A percentile compares a stretch with the other conserved stretches of the same genome.
These are phyloP conservation scores for Apodemus speciosus DNA, from an alignment of 2,113 vertebrate species.

Conservation along the genomic window DNA sequence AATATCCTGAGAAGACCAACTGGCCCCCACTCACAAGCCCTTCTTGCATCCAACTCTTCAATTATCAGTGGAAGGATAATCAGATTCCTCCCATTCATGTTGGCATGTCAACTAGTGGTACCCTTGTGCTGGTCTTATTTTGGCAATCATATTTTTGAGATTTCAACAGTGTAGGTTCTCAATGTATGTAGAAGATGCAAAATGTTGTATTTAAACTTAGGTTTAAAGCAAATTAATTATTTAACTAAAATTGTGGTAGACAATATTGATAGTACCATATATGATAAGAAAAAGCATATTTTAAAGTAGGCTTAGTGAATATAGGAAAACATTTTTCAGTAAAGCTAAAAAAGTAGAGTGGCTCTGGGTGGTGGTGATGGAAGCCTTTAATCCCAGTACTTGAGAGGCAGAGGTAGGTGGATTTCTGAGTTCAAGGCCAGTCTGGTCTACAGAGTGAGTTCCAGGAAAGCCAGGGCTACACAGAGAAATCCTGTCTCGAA, in stretches of 20 bases:
- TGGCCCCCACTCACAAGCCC: background rate
- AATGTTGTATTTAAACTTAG: background rate
- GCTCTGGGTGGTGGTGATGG: too few species aligned
- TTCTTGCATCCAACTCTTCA: background rate
- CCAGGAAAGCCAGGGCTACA: too few species aligned
- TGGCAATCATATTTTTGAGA: background rate
- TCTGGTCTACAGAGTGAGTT: too few species aligned
- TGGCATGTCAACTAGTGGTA: background rate
- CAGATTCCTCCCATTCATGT: background rate
- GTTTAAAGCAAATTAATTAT: background rate
- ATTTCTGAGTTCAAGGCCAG: too few species aligned
- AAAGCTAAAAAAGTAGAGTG: background rate
- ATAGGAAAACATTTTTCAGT: background rate
- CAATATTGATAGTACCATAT: background rate
- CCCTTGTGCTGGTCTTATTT: background rate
- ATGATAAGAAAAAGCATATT: background rate
- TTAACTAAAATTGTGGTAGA: background rate
- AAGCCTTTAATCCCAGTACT: too few species aligned
- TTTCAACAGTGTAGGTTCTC: background rate
- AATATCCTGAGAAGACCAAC: background rate
- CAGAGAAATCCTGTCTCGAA: too few species aligned
- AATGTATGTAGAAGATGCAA: background rate
- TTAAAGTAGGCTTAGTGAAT: background rate
- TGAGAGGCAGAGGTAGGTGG: too few species aligned
- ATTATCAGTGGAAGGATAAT: background rate